Evolutionary conservation across 2,113 vertebrate genomes (phyloP).

Genomic region (Synchiropus splendidus): DNA sequence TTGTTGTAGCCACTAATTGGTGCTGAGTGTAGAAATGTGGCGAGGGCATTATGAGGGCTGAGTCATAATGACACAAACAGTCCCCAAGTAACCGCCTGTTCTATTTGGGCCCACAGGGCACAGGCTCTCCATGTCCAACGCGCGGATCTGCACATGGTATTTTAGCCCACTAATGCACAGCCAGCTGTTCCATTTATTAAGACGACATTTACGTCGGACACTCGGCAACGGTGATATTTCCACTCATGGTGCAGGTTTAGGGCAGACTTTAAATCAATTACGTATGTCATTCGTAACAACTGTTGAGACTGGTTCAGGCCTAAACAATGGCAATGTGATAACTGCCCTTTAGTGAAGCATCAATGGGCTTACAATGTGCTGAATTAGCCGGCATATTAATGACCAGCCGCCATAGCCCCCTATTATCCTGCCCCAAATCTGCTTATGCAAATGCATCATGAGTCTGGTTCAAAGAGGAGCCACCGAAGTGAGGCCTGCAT

Average conservation of each 20-base stretch:
- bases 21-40: slow-evolving; percentile 53
- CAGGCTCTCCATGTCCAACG: slow-evolving; percentile 36
- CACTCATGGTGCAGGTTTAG: slow-evolving; percentile 65
- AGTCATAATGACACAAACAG: slow-evolving; percentile 33
- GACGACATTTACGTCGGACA: slow-evolving; percentile 28
- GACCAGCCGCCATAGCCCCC: slow-evolving; percentile 85
- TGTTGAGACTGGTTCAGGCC: slow-evolving; percentile 86
- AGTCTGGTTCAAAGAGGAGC: slow-evolving; percentile 96
- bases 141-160: slow-evolving; percentile 1
- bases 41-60: slow-evolving; percentile 30
- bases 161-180: slow-evolving; percentile 6
- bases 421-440: slow-evolving; percentile 95
- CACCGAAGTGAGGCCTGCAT: slow-evolving; percentile 85
- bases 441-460: slow-evolving; percentile 99
- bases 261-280: slow-evolving; percentile 80
- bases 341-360: slow-evolving; percentile 97
- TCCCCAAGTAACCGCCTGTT: slow-evolving; percentile 33
- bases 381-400: slow-evolving; percentile 99
- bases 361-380: slow-evolving; percentile 99
- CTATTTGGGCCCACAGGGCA: slow-evolving; percentile 28
- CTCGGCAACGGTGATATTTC: slow-evolving; percentile 43
- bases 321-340: slow-evolving; percentile 96
- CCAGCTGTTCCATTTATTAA: slow-evolving; percentile 49
- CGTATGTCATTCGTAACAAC: slow-evolving; percentile 98
- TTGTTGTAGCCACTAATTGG: slow-evolving; percentile 60